phyloP scores from a whole-genome alignment of 2,113 vertebrate genomes.

The Hippocampus abdominalis region DNA sequence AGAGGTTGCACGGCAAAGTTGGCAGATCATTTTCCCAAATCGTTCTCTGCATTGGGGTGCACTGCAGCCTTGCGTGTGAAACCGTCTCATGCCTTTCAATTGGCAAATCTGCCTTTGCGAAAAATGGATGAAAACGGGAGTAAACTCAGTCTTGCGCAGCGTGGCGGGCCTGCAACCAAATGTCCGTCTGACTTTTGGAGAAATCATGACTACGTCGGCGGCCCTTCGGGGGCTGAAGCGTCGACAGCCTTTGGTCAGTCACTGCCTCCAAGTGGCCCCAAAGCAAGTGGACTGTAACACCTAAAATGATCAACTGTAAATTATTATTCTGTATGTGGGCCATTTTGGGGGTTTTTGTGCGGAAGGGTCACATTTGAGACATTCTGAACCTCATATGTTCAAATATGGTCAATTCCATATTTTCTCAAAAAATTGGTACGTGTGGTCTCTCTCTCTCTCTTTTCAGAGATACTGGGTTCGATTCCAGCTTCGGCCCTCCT shows the following conservation, averaged over 20 bases:
- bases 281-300: no score
- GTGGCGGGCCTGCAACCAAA: neutral
- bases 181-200: neutral
- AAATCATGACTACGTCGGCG: neutral
- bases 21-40: neutral
- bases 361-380: no score
- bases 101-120: neutral
- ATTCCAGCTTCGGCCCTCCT: no score
- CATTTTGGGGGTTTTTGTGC: no score
- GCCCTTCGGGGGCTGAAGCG: neutral
- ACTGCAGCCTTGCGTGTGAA: neutral
- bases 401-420: no score
- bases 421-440: no score
- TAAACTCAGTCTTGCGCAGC: neutral
- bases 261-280: no score
- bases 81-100: neutral
- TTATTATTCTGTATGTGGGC: no score
- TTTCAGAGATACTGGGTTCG: no score
- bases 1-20: neutral
- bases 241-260: neutral
- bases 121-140: neutral
- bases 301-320: no score
- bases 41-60: constrained; percentile 1
- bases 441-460: no score
- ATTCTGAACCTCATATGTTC: no score